Conservation (phyloP, 2,797 vertebrate genomes). For the Chloroceryle amazona region DNA sequence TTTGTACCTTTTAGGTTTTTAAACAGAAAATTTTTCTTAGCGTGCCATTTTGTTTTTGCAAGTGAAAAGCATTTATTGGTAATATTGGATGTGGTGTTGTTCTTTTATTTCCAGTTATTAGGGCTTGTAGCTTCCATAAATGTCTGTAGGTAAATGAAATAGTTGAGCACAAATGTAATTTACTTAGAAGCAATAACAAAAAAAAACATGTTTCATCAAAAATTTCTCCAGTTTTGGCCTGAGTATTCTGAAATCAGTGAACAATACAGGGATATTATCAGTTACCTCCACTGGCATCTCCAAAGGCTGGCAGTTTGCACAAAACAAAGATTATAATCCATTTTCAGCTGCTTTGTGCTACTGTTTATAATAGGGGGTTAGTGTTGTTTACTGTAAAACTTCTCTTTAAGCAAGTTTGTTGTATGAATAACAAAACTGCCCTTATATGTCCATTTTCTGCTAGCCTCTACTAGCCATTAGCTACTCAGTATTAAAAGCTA, state of each 20-base stretch:
- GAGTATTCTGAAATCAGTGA: background rate
- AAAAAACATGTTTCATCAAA: background rate
- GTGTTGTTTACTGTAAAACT: background rate
- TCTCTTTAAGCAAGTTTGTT: background rate
- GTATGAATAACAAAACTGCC: background rate
- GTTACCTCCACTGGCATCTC: background rate
- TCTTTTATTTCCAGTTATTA: background rate
- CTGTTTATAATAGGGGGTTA: background rate
- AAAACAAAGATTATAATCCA: background rate
- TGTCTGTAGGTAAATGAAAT: background rate
- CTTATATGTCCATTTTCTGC: background rate
- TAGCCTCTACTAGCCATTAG: slow-evolving; percentile 7
- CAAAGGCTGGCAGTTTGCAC: background rate
- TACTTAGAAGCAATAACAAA: background rate
- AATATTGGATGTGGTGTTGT: slow-evolving; percentile 38
- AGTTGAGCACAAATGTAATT: background rate
- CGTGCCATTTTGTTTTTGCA: slow-evolving; percentile 69
- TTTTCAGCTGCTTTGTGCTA: slow-evolving; percentile 18
- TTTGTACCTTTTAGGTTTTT: slow-evolving; percentile 56
- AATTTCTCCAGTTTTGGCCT: background rate
- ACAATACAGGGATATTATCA: background rate
- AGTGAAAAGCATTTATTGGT: slow-evolving; percentile 62
- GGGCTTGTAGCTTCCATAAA: background rate
- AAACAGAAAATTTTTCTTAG: slow-evolving; percentile 72
- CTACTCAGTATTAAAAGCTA: background rate